A percentile compares a stretch with the other conserved stretches of the same genome.
Evolutionary conservation across 2,797 vertebrate genomes (phyloP).

Genomic region (Chrosomus eos): DNA sequence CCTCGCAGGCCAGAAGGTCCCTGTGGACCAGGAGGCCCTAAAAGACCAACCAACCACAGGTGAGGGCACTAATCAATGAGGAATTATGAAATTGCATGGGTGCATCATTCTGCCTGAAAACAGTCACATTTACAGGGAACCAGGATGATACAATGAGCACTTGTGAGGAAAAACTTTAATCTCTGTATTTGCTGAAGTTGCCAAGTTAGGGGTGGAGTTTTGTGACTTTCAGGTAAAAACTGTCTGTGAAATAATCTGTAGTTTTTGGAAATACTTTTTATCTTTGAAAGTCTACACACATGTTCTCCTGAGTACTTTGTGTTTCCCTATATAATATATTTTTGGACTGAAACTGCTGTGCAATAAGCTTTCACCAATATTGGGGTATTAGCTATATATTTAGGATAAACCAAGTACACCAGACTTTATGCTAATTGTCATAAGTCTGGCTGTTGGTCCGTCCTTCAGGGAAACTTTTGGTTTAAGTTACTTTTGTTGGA

Average conservation of each 20-base stretch:
- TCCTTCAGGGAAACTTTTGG: neutral
- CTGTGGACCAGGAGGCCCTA: conserved; percentile 39
- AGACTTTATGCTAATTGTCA: neutral
- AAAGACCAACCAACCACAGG: neutral
- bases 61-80: neutral
- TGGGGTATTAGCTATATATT: neutral
- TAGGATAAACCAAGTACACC: neutral
- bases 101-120: neutral
- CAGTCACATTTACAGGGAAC: neutral
- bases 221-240: too few species aligned
- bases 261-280: neutral
- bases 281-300: neutral
- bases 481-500: neutral
- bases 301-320: neutral
- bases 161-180: neutral
- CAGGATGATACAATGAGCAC: neutral
- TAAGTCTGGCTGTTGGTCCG: neutral
- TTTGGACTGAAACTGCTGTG: neutral
- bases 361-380: neutral
- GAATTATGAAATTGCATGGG: too few species aligned
- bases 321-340: neutral
- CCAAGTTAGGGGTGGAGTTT: neutral
- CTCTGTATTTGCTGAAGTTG: neutral
- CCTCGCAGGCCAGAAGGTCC: conserved; percentile 28
- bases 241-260: neutral